Evolutionary conservation across 2,888 invertebrate genomes (phyloP).

Genomic region (Synanthedon vespiformis): DNA sequence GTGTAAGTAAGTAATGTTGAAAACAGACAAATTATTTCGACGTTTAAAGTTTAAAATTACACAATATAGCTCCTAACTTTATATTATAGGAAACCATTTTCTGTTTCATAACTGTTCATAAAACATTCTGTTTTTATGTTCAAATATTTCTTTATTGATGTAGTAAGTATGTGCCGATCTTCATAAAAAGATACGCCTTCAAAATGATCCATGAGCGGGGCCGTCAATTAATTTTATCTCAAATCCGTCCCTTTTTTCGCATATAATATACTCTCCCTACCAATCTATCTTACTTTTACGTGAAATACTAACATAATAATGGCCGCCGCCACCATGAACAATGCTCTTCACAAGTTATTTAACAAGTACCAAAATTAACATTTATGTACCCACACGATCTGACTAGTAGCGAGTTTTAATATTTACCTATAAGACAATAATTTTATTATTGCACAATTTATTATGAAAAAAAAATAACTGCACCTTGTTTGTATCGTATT

Average conservation of each 20-base stretch:
- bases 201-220: conserved; percentile 10
- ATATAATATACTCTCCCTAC: conserved; percentile 3
- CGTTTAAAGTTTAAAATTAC: no score
- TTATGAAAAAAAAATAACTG: no score
- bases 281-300: conserved; percentile 4
- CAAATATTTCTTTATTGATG: no score
- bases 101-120: no score
- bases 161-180: conserved; percentile 1
- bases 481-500: no score
- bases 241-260: conserved; percentile 8
- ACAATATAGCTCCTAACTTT: no score
- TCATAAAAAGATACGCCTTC: conserved; percentile 5
- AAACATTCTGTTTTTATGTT: no score
- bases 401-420: conserved; percentile 31
- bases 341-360: conserved; percentile 5
- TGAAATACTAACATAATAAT: conserved; percentile 8
- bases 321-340: conserved; percentile 5
- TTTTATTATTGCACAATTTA: no score
- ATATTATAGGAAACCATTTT: no score
- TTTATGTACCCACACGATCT: conserved; percentile 17
- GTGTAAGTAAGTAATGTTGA: no score
- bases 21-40: no score
- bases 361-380: conserved; percentile 2
- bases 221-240: conserved; percentile 18
- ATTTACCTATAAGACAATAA: neutral